Evolutionary conservation across 2,888 invertebrate species (phyloP), one percentile per base, ranked within the genome.

Genomic region (Hemistola chrysoprasaria): DNA sequence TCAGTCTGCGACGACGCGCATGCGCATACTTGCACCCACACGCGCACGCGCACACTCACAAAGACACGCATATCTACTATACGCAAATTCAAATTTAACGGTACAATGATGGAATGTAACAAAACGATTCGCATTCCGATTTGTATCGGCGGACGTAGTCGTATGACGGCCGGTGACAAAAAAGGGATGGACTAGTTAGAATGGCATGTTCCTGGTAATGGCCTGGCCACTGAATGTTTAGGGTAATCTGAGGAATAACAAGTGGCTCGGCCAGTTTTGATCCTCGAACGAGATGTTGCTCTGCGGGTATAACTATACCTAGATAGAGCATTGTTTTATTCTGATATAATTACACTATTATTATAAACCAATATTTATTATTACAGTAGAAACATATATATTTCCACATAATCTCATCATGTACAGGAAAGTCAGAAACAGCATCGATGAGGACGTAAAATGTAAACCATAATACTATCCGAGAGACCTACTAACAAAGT

Each of bases 1-100:
- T 89, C 89, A 87, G 86, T 88, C 89, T 70, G 80, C 68, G 77
- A 75, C 78, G 29, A 67, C 79, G 80, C 83, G 84, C 82, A 75
- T 76, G 80, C 77, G 78, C 76, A 78, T 68, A 62, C 73, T 72
- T 62, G 36, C 50, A 38, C 48, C 49, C 48, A 41, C 34, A 2
- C 37, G 3, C 22, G 58, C 50, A 31, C 49, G 27, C 54, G 31
- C 48, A 51, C 63, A 49, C 64, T 60, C 62, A 53, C 58, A 45
- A 53, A 25, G 53, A 31, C 39, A 44, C 48, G 38, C 59, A 47
- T 49, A 50, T 56, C n/a, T n/a, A 49, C 56, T 43, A 42, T 68
- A 64, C 67, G 65, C 74, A 67, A 73, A 86, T 85, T 83, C 79
- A 85, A 83, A 82, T 78, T 76, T 84, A 86, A 86, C 87, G 87